Conservation (phyloP, 2,113 vertebrate species). For the Lagenorhynchus albirostris region DNA sequence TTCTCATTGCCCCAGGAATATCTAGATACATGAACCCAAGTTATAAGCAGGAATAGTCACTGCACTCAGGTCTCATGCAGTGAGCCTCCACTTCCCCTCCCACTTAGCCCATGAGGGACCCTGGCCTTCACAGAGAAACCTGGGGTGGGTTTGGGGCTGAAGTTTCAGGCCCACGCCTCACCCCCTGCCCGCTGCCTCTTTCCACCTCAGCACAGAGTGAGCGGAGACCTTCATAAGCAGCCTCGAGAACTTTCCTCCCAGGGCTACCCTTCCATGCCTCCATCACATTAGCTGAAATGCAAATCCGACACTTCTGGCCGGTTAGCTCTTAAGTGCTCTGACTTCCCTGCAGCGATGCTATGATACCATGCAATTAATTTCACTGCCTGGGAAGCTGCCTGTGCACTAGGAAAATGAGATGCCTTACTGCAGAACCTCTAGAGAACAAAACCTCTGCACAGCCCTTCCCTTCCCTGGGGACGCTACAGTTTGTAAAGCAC, state of each 20-base stretch:
- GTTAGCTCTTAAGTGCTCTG: neutral
- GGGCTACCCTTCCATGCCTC: neutral
- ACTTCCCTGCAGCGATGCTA: neutral
- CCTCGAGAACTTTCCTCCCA: neutral
- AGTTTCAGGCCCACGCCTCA: neutral
- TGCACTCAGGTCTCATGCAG: neutral
- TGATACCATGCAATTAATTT: neutral
- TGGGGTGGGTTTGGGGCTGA: neutral
- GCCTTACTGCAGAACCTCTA: neutral
- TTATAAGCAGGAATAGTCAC: neutral
- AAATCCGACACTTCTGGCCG: neutral
- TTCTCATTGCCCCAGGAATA: neutral
- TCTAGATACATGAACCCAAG: neutral
- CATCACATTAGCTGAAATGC: neutral
- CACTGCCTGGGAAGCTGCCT: neutral
- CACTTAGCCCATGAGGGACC: neutral
- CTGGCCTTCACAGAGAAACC: neutral
- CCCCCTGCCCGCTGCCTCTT: neutral
- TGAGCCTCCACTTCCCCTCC: neutral
- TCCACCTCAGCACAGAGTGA: neutral
- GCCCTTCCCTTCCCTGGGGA: neutral
- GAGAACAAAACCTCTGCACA: neutral
- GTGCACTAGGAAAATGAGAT: fast-evolving
- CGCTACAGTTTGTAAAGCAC: neutral
- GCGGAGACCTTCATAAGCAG: neutral